Evolutionary conservation across 2,888 invertebrate species (phyloP).

Genomic region (Drosophila barbarae): DNA sequence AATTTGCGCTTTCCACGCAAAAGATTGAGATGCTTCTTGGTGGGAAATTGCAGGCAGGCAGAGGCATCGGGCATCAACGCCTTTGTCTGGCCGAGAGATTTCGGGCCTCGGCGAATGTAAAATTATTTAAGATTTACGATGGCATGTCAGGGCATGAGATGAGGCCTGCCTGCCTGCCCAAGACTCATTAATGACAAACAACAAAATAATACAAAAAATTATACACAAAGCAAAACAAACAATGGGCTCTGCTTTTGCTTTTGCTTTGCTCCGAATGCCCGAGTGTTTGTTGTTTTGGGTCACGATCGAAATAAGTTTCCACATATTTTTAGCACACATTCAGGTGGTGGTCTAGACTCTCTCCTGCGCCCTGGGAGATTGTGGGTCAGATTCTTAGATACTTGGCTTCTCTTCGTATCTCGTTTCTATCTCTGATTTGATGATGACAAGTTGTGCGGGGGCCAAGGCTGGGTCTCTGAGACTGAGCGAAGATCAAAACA

Average conservation of each 20-base stretch:
- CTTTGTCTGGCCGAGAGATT: constrained; percentile 13
- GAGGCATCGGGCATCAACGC: not conserved
- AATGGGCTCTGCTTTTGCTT: constrained; percentile 38
- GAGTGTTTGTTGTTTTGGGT: constrained; percentile 52
- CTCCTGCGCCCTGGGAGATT: constrained; percentile 39
- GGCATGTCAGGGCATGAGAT: constrained; percentile 39
- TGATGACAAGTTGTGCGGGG: constrained; percentile 1
- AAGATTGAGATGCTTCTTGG: constrained; percentile 5
- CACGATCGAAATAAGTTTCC: constrained; percentile 23
- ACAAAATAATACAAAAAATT: constrained; percentile 28
- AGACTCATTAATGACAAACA: constrained; percentile 44
- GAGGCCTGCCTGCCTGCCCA: constrained; percentile 27
- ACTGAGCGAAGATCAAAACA: constrained; percentile 27
- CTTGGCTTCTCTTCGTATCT: not conserved
- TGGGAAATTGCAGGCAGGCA: constrained; percentile 19
- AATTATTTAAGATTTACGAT: constrained; percentile 51
- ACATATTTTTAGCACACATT: constrained; percentile 61
- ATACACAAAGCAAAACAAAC: constrained; percentile 37
- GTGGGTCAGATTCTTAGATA: constrained; percentile 24
- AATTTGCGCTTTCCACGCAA: constrained; percentile 37
- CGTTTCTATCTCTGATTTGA: not conserved
- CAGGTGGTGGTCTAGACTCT: constrained; percentile 48
- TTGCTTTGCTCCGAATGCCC: constrained; percentile 30
- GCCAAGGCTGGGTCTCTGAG: constrained; percentile 33
- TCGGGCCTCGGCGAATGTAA: constrained; percentile 25